Conservation (phyloP, 2,113 vertebrate genomes). For the Condylura cristata region DNA sequence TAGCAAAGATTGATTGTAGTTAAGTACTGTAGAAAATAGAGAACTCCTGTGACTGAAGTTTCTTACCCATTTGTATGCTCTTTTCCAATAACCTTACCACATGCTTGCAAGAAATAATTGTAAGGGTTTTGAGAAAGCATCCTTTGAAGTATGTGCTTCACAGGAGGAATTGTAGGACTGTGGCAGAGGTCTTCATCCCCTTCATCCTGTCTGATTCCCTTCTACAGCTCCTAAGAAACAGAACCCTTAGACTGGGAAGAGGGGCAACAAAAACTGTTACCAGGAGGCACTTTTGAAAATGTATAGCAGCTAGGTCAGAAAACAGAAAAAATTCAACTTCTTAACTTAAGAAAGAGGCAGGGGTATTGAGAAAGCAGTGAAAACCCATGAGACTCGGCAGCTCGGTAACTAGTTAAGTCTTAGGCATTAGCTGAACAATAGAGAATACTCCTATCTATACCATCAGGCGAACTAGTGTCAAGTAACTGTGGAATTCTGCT, state of each 20-base stretch:
- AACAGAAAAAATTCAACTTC: neutral
- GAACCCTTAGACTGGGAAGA: neutral
- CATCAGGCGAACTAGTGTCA: neutral
- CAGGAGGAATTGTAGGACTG: neutral
- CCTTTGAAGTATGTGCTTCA: neutral
- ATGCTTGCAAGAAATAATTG: neutral
- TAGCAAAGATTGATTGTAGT: neutral
- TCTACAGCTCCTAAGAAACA: neutral
- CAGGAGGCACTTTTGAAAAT: neutral
- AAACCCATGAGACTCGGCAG: neutral
- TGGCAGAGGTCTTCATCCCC: neutral
- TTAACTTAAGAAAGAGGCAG: neutral
- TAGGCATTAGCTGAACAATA: neutral
- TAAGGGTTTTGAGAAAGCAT: neutral
- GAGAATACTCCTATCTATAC: neutral
- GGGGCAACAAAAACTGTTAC: neutral
- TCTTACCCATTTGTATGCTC: neutral
- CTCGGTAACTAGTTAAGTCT: neutral
- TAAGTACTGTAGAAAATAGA: neutral
- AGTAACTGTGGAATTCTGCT: neutral
- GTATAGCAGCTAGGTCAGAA: neutral
- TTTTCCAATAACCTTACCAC: neutral
- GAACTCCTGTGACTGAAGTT: neutral
- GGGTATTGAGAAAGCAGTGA: neutral
- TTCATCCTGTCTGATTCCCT: too few species aligned